phyloP scores from a whole-genome alignment of 2,888 invertebrate species.

The Drosophila affinis region DNA sequence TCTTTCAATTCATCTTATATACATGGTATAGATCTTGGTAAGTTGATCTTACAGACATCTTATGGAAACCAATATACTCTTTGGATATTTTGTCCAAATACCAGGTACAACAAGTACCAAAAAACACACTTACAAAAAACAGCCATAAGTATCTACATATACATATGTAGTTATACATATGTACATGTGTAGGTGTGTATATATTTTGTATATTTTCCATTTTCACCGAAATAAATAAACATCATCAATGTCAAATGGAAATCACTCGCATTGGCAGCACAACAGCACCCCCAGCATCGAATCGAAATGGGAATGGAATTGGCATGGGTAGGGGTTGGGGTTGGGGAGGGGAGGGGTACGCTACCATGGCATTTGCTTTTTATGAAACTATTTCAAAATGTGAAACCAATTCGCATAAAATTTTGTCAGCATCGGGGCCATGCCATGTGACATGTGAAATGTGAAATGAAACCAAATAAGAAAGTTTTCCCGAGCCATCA shows the following conservation, averaged over 20 bases:
- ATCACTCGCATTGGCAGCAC: conserved; percentile 63
- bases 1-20: no score
- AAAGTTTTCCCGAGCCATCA: conserved; percentile 26
- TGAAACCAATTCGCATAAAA: conserved; percentile 80
- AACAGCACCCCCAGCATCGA: conserved; percentile 1
- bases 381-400: conserved; percentile 79
- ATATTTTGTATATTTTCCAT: conserved; percentile 72
- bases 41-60: neutral
- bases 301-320: conserved; percentile 26
- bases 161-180: neutral
- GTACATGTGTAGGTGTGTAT: conserved; percentile 33
- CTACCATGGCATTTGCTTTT: conserved; percentile 64
- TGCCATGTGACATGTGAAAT: conserved; percentile 61
- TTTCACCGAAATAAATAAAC: conserved; percentile 79
- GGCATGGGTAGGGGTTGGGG: neutral
- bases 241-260: conserved; percentile 81
- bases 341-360: neutral
- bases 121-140: conserved; percentile 18
- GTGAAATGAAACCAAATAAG: conserved; percentile 68
- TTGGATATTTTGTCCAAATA: neutral
- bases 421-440: conserved; percentile 63
- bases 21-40: no score
- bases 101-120: conserved; percentile 38
- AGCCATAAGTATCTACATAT: conserved; percentile 8
- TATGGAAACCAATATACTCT: neutral